phyloP scores from a whole-genome alignment of 2,113 vertebrate species.

The Pluvialis apricaria region DNA sequence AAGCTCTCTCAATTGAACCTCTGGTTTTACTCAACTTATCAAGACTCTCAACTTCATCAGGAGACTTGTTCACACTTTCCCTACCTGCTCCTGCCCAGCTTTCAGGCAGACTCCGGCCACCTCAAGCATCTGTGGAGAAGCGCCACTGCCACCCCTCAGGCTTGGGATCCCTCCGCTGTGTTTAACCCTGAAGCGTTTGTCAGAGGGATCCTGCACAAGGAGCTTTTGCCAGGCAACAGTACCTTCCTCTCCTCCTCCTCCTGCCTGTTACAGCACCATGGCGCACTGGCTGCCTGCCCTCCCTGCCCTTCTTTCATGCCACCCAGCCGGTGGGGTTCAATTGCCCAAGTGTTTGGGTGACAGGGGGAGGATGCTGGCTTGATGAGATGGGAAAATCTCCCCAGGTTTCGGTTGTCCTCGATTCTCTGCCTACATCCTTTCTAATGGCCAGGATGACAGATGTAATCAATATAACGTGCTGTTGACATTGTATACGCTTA shows the following conservation, averaged over 20 bases:
- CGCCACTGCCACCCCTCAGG: fast-evolving
- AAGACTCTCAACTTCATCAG: background rate
- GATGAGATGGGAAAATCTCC: background rate
- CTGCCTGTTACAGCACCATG: background rate
- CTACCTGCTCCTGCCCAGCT: background rate
- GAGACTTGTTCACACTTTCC: background rate
- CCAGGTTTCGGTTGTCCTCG: background rate
- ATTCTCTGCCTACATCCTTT: background rate
- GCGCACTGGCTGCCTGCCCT: background rate
- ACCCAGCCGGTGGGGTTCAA: background rate
- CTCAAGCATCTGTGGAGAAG: background rate
- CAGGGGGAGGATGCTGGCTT: background rate
- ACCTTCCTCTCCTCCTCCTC: background rate
- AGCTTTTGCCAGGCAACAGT: background rate
- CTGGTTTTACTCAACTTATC: background rate
- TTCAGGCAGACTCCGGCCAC: background rate
- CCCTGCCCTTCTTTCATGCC: background rate
- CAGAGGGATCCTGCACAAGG: background rate
- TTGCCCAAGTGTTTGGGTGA: background rate
- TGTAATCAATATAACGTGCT: background rate
- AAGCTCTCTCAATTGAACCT: background rate
- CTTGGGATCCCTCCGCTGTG: background rate
- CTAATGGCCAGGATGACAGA: background rate
- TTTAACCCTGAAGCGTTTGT: background rate
- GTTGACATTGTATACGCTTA: background rate